Conservation (phyloP, 2,888 invertebrate genomes). For the Phyllotreta striolata region DNA sequence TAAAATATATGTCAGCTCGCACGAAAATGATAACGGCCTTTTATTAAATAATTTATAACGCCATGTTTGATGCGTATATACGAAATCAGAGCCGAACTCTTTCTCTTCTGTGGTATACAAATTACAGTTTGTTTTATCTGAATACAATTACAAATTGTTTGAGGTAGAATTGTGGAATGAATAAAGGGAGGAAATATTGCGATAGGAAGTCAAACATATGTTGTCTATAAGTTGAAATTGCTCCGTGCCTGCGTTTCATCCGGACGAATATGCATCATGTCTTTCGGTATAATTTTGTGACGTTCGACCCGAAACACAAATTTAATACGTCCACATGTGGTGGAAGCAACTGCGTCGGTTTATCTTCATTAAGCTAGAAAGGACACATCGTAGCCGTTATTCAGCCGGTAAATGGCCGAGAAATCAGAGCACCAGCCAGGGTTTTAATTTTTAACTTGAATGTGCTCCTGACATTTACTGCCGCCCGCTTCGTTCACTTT, state of each 20-base stretch:
- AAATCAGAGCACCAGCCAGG: constrained; percentile 58
- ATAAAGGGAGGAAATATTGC: too few species aligned
- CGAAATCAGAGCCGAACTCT: too few species aligned
- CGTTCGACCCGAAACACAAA: constrained; percentile 54
- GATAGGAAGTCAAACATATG: too few species aligned
- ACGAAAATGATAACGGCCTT: constrained; percentile 29
- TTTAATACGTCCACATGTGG: constrained; percentile 59
- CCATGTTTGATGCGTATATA: neutral
- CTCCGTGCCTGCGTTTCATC: neutral
- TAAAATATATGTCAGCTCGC: constrained; percentile 28
- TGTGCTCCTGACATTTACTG: constrained; percentile 60
- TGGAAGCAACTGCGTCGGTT: constrained; percentile 55
- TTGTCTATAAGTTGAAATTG: too few species aligned
- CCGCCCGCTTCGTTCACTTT: constrained; percentile 55
- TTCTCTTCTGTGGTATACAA: too few species aligned
- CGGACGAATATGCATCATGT: too few species aligned
- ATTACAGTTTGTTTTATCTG: too few species aligned
- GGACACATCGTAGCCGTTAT: constrained; percentile 54
- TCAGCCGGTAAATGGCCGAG: constrained; percentile 59
- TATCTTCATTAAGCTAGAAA: constrained; percentile 57
- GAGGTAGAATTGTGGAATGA: too few species aligned
- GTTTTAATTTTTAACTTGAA: constrained; percentile 61
- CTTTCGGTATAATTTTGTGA: constrained; percentile 52
- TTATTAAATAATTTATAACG: constrained; percentile 33
- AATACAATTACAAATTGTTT: too few species aligned